These are phyloP conservation scores for Hyles vespertilio DNA, from an alignment of 1,140 invertebrate species.

Conservation along the genomic window DNA sequence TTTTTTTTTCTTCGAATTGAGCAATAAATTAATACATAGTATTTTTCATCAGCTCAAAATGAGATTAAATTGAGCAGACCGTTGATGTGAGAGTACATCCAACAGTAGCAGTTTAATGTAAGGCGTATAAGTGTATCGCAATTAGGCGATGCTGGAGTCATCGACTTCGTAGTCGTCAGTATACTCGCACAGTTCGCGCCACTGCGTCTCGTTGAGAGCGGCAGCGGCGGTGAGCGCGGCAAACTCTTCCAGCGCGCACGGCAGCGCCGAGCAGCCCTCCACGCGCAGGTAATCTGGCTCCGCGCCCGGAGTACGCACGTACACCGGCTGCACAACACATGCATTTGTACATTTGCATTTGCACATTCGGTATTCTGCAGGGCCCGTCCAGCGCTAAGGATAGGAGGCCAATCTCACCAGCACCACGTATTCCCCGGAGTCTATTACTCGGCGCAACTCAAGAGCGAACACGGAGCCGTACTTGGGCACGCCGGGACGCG, in stretches of 20 bases:
- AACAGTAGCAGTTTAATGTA: neutral
- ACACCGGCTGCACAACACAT: conserved; percentile 3
- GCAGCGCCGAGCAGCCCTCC: conserved; percentile 1
- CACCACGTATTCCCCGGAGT: conserved; percentile 22
- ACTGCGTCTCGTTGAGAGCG: conserved; percentile 1
- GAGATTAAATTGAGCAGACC: neutral
- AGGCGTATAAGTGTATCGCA: neutral
- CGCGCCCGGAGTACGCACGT: neutral
- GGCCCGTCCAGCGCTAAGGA: neutral
- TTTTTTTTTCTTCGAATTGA: too few relatives aligned
- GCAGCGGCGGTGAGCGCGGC: neutral
- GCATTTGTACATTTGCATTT: too few relatives aligned
- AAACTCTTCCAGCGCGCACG: conserved; percentile 4
- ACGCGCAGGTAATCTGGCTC: conserved; percentile 6
- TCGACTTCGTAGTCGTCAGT: conserved; percentile 6
- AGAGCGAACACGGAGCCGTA: conserved; percentile 21
- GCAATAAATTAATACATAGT: too few relatives aligned
- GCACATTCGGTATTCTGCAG: neutral
- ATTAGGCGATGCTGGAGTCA: conserved; percentile 5
- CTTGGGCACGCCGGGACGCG: conserved; percentile 20
- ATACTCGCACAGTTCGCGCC: too few relatives aligned
- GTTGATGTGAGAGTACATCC: neutral
- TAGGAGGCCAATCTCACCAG: conserved; percentile 17
- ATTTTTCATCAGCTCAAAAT: too few relatives aligned
- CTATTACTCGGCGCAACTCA: conserved; percentile 18